A percentile compares a stretch with the other conserved stretches of the same genome.
phyloP scores from a whole-genome alignment of 2,113 vertebrate genomes.

The Henicopernis longicauda region DNA sequence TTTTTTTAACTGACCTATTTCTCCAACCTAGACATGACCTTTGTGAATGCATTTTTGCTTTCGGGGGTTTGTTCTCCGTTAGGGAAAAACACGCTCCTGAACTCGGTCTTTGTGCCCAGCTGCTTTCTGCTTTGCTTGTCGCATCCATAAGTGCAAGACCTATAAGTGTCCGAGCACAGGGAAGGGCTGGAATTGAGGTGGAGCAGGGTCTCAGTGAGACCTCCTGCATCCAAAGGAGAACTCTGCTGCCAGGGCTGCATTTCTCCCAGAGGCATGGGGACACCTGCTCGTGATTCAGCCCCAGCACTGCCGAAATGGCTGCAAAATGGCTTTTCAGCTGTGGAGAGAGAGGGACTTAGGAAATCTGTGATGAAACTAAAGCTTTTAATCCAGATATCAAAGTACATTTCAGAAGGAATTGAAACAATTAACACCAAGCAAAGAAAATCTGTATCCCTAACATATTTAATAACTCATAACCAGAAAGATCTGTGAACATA shows the following conservation, averaged over 20 bases:
- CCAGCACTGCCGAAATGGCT: neutral
- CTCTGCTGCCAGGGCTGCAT: neutral
- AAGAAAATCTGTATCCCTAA: neutral
- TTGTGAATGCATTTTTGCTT: neutral
- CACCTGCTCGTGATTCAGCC: neutral
- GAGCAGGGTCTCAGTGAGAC: neutral
- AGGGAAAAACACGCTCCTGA: neutral
- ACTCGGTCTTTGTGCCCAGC: neutral
- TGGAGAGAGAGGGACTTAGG: neutral
- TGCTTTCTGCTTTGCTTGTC: neutral
- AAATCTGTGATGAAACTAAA: neutral
- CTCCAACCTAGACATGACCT: neutral
- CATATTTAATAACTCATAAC: neutral
- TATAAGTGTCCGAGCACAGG: neutral
- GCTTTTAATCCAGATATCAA: neutral
- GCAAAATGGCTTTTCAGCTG: neutral
- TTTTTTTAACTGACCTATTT: neutral
- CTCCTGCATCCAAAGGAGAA: neutral
- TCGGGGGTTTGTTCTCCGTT: neutral
- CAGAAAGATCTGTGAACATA: neutral
- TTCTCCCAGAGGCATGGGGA: neutral
- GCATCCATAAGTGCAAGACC: accelerated
- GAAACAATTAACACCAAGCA: neutral
- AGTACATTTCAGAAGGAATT: neutral
- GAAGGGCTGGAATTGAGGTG: neutral